Conservation (phyloP, 2,888 invertebrate genomes). For the Sepiola atlantica region DNA sequence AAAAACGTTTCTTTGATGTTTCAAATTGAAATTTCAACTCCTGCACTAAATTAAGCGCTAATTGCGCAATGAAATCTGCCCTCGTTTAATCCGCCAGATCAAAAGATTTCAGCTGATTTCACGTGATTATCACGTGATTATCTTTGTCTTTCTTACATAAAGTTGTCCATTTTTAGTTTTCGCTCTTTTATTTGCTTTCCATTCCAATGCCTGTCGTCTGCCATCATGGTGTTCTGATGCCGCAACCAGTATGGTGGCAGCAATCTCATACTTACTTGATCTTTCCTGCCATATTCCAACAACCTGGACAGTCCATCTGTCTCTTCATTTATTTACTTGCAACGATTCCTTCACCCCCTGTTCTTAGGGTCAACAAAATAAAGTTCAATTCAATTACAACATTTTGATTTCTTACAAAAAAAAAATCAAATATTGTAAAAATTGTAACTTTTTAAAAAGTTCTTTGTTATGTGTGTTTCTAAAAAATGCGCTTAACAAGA, state of each 20-base stretch:
- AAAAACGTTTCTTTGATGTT: neutral
- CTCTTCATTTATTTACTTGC: neutral
- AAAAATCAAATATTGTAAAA: too few species aligned
- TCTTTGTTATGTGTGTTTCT: too few species aligned
- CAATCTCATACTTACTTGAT: neutral
- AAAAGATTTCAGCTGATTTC: neutral
- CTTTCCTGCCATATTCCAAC: neutral
- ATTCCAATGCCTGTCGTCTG: neutral
- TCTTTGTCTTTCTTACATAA: neutral
- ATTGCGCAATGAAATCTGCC: neutral
- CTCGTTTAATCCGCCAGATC: conserved; percentile 9
- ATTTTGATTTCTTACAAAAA: too few species aligned
- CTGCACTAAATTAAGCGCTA: conserved; percentile 2
- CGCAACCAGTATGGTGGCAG: neutral
- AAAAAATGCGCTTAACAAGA: too few species aligned
- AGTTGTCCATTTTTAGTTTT: conserved; percentile 8
- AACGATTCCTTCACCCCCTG: too few species aligned
- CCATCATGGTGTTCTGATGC: neutral
- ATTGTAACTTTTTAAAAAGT: too few species aligned
- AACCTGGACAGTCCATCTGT: neutral
- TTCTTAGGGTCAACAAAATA: too few species aligned
- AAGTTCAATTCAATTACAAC: too few species aligned
- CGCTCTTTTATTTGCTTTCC: neutral
- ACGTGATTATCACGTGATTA: conserved; percentile 8
- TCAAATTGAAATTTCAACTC: conserved; percentile 32